phyloP scores from a whole-genome alignment of 1,140 invertebrate species.

The Pseudoatta argentina region DNA sequence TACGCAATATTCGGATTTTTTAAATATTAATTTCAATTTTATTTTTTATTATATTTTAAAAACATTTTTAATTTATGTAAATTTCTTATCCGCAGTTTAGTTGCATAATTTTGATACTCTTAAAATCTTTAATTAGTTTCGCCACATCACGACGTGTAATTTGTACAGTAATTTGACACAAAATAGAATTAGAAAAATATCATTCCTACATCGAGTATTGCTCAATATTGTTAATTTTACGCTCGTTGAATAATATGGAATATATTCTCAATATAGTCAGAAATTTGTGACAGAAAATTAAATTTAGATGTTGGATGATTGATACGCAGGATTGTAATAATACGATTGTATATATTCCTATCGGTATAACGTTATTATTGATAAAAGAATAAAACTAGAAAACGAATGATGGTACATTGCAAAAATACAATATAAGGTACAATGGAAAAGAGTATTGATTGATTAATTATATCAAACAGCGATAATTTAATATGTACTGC shows the following conservation, averaged over 20 bases:
- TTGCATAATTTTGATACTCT: conserved; percentile 17
- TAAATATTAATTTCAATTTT: too few relatives aligned
- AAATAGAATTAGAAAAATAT: conserved; percentile 6
- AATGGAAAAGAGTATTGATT: conserved; percentile 35
- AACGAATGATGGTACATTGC: conserved; percentile 13
- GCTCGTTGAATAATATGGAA: conserved; percentile 21
- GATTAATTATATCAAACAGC: conserved; percentile 55
- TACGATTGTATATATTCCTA: conserved; percentile 28
- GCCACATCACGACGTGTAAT: background rate
- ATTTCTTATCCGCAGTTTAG: background rate
- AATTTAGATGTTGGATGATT: conserved; percentile 37
- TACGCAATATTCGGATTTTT: too few relatives aligned
- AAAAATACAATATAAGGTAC: conserved; percentile 14
- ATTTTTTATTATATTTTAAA: too few relatives aligned
- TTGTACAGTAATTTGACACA: background rate
- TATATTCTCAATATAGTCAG: conserved; percentile 31
- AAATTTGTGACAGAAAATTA: conserved; percentile 53
- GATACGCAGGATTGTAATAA: conserved; percentile 37
- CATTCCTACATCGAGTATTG: conserved; percentile 14
- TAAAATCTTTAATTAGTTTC: background rate
- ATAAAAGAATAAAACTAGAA: conserved; percentile 30
- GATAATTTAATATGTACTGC: conserved; percentile 32
- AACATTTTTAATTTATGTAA: background rate
- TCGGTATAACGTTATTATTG: conserved; percentile 46
- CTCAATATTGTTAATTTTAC: conserved; percentile 25